Base-by-base conservation (phyloP, 2,113 vertebrate genomes). In the Phaethornis superciliosus region DNA sequence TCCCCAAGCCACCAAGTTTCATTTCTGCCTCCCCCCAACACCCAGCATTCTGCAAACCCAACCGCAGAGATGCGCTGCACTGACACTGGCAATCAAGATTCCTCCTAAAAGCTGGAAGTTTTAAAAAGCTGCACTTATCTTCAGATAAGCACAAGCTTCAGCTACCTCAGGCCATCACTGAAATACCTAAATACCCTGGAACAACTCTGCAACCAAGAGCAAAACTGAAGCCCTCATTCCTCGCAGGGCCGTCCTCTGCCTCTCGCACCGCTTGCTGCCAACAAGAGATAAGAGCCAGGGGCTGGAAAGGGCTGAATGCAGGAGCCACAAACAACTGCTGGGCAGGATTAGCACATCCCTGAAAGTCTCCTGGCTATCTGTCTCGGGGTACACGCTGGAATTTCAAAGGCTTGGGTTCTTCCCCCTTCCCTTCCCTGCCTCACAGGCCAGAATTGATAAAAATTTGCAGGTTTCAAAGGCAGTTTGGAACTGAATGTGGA, bases 301-400 rank as follows among this genome's bases (percentile, higher is more conserved):
- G 49, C 52, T 24, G 77, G 71, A 59, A 71, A 84, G 37, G 62
- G 91, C 81, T 88, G 84, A 54, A 63, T 88, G 63, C 63, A 54
- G 75, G 78, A 84, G 52, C 35, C 1, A 8, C 44, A 77, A 69
- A 76, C 62, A 64, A 75, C 67, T 62, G 74, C 86, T 87, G 74
- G 4, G 70, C 84, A 85, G 89, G 83, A 90, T 92, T 89, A 92
- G 86, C 1, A 1, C 10, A 15, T 9, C 55, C 91, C 65, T 69
- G 67, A 40, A 76, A 89, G 85, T 21, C 63, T 84, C 78, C 89
- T 51, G 37, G 47, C 84, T 95, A 84, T 94, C 83, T 78, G 19
- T 28, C 67, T 88, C 6, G 1, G 28, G 47, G 67, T 24, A 58
- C 1, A 0, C 1, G 3, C 51, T 27, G 68, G 63, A 72, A 83